Conservation (phyloP, 2,113 vertebrate genomes). For the Haliaeetus leucogaster region DNA sequence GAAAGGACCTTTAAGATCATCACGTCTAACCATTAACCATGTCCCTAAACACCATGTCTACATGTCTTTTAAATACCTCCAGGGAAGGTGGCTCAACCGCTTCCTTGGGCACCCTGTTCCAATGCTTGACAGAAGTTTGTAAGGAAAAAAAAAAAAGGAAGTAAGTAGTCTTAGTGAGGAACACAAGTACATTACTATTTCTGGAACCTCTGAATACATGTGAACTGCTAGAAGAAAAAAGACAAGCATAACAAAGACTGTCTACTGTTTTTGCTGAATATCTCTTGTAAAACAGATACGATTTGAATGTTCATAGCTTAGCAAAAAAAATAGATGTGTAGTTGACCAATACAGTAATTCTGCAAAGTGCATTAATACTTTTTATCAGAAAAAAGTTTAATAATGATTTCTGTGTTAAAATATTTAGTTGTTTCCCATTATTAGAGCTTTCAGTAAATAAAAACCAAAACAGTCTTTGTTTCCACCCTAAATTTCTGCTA, state of each 20-base stretch:
- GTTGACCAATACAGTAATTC: background rate
- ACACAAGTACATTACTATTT: background rate
- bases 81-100: background rate
- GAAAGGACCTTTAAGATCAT: background rate
- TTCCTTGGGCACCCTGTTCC: background rate
- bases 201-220: background rate
- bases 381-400: background rate
- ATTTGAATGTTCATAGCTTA: background rate
- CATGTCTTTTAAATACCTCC: background rate
- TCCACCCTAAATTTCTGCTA: background rate
- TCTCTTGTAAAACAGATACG: background rate
- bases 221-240: background rate
- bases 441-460: background rate
- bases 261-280: background rate
- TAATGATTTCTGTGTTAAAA: background rate
- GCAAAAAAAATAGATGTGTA: background rate
- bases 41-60: background rate
- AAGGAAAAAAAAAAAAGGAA: background rate
- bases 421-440: background rate
- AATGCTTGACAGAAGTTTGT: background rate
- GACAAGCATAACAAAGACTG: accelerated
- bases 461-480: background rate
- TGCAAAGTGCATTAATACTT: background rate
- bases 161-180: background rate
- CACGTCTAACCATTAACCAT: background rate